Evolutionary conservation across 2,888 invertebrate species (phyloP).

Genomic region (Arctia plantaginis): DNA sequence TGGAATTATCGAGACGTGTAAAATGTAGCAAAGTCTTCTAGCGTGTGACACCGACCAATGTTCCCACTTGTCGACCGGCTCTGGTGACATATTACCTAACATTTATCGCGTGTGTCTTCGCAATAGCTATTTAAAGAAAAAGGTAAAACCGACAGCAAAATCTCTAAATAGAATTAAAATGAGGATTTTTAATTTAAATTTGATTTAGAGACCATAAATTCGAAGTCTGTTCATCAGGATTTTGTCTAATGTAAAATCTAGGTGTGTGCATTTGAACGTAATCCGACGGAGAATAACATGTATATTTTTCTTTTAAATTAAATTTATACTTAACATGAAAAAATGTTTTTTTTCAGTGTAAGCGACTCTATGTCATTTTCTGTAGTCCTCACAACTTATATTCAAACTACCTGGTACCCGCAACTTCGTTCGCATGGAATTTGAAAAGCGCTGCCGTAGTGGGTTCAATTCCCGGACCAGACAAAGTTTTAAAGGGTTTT

Average conservation of each 20-base stretch:
- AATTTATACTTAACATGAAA: no score
- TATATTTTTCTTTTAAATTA: no score
- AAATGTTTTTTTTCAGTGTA: no score
- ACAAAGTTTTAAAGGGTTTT: no score
- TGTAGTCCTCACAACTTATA: no score
- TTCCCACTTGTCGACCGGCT: constrained; percentile 23
- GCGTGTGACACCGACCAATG: constrained; percentile 9
- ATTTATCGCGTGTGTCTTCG: constrained; percentile 27
- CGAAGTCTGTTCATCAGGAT: not conserved
- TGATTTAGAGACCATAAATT: not conserved
- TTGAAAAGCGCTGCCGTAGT: no score
- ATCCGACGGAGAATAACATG: no score
- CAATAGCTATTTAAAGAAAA: not conserved
- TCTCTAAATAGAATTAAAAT: not conserved
- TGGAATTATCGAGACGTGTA: constrained; percentile 10
- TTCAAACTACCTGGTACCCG: no score
- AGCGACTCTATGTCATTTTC: no score
- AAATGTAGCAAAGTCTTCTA: not conserved
- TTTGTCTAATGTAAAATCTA: no score
- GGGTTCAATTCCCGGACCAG: no score
- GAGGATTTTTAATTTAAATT: not conserved
- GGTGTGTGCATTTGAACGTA: not conserved
- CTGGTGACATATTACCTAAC: constrained; percentile 35
- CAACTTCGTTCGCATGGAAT: no score
- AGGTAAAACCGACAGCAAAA: not conserved